Conservation (phyloP, 1,140 invertebrate species). For the Bombus sylvicola region DNA sequence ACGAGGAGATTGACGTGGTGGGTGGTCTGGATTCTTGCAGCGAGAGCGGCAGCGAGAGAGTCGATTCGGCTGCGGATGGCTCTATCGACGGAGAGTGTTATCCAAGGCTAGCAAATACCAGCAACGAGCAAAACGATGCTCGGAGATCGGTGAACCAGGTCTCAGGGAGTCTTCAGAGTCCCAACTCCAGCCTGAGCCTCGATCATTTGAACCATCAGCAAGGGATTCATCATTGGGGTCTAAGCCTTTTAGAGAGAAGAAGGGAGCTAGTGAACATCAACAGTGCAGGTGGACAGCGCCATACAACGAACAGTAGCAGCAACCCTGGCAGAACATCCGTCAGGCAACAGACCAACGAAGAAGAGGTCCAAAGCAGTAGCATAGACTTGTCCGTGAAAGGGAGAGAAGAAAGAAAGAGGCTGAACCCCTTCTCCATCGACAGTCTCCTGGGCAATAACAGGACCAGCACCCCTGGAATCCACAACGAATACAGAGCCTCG, state of each 20-base stretch:
- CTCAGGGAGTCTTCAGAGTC: slow-evolving; percentile 36
- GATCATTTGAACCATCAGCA: slow-evolving; percentile 79
- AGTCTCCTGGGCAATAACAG: slow-evolving; percentile 89
- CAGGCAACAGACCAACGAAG: slow-evolving; percentile 77
- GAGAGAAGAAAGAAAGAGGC: slow-evolving; percentile 84
- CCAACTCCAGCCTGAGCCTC: slow-evolving; percentile 65
- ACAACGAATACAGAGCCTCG: slow-evolving; percentile 69
- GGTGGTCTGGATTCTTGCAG: slow-evolving; percentile 85
- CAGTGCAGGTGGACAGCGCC: slow-evolving; percentile 43
- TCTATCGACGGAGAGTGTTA: slow-evolving; percentile 83
- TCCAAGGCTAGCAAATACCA: slow-evolving; percentile 61
- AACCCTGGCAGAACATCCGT: slow-evolving; percentile 45
- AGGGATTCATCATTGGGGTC: slow-evolving; percentile 79
- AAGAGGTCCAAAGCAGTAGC: slow-evolving; percentile 80
- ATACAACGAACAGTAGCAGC: slow-evolving; percentile 66
- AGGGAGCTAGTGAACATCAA: slow-evolving; percentile 75
- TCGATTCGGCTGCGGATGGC: slow-evolving; percentile 85
- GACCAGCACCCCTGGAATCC: slow-evolving; percentile 74
- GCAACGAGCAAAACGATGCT: slow-evolving; percentile 43
- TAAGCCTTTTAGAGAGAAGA: slow-evolving; percentile 78
- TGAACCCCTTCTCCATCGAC: slow-evolving; percentile 93
- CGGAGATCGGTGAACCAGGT: slow-evolving; percentile 58
- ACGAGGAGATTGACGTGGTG: slow-evolving; percentile 90
- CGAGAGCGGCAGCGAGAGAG: slow-evolving; percentile 85
- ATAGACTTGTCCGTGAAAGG: slow-evolving; percentile 82